Base-by-base conservation (phyloP, 2,113 vertebrate species). In the Pelobates fuscus region DNA sequence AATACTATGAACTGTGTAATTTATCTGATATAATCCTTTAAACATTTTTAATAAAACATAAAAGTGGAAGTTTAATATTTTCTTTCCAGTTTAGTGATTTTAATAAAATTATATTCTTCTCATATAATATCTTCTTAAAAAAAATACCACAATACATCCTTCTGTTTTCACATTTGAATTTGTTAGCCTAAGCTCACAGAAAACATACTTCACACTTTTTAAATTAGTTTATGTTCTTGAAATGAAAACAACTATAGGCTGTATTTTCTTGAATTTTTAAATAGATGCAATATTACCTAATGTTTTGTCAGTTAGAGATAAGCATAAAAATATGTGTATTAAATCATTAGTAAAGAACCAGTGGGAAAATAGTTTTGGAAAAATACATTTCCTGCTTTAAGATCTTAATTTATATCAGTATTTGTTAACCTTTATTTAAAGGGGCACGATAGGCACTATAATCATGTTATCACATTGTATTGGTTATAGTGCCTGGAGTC, bases 11-110 rank as follows among this genome's bases (percentile, higher is more conserved):
- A 23, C 66, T 54, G 44, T 78, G 72, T 77, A 81, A 79, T 84
- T 87, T 60, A 79, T 83, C 74, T 79, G 75, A 82, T 64, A 60
- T 73, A 77, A 78, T 84, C 58, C 32, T 70, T 79, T 67, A 75
- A 46, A 76, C 55, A 76, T 76, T 67, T 75, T 58, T 76, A 76
- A 76, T 76, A 76, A 76, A 67, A 76, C 55, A n/a, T 49, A 62
- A 67, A 46, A 60, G 20, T 23, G 58, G 55, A 67, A 76, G 32
- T 49, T 67, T 67, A 67, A 76, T 76, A 76, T 67, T 76, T 58
- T 76, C 72, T 76, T 76, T 76, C 72, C 72, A 76, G 25, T 76
- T 67, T 76, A 76, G 41, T 76, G 72, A 27, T 67, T 76, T 76
- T 76, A 76, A 76, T 76, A 76, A 76, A 76, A 76, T 49, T 54